Conservation (phyloP, 2,888 invertebrate genomes). For the Noctua comes region DNA sequence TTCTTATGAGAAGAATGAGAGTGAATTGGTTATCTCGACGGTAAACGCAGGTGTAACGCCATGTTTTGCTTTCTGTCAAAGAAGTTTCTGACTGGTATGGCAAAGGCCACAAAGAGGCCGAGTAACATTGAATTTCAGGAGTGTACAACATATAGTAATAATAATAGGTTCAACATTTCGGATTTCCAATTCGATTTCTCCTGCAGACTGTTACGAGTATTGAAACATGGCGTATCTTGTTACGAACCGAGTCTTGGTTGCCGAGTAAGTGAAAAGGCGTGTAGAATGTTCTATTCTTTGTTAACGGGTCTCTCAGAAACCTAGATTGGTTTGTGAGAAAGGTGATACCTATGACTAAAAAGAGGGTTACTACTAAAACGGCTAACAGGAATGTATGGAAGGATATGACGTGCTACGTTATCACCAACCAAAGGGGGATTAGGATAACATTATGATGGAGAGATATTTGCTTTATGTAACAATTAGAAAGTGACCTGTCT, state of each 20-base stretch:
- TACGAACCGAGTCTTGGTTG: constrained; percentile 21
- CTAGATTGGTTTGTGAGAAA: background rate
- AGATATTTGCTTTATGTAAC: too few species aligned
- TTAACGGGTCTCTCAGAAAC: background rate
- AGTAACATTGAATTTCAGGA: constrained; percentile 1
- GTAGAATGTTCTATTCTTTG: constrained; percentile 8
- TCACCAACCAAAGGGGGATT: too few species aligned
- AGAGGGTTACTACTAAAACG: background rate
- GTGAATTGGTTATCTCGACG: background rate
- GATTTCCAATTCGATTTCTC: constrained; percentile 43
- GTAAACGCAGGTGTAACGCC: background rate
- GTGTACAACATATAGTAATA: constrained; percentile 14
- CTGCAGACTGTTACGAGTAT: constrained; percentile 9
- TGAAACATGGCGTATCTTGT: constrained; percentile 44
- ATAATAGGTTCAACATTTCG: constrained; percentile 13
- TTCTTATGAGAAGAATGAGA: background rate
- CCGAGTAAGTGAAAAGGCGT: constrained; percentile 35
- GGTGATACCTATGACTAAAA: background rate
- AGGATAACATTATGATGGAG: too few species aligned
- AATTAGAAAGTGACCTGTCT: too few species aligned
- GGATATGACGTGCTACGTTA: background rate
- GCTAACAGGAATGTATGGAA: background rate
- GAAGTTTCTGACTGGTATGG: background rate
- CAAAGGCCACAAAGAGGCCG: background rate
- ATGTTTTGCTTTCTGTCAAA: background rate